phyloP scores from a whole-genome alignment of 2,797 vertebrate genomes.

The Xerus rutilus region DNA sequence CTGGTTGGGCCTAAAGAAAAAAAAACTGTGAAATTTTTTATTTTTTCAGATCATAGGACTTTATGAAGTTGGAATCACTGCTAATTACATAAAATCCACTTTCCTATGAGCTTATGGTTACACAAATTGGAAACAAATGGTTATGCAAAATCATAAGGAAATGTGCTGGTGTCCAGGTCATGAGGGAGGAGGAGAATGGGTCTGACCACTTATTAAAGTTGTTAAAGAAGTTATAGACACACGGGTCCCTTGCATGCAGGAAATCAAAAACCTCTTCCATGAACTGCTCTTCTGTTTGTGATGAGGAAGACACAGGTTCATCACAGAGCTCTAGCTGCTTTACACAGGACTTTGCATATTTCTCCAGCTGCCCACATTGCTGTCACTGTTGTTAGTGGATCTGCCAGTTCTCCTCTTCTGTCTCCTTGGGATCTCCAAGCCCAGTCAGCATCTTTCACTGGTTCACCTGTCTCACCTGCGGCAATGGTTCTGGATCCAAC shows the following conservation, averaged over 20 bases:
- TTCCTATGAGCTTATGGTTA: constrained; percentile 26
- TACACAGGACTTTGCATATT: constrained; percentile 89
- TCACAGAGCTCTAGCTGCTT: constrained; percentile 91
- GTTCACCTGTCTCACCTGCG: neutral
- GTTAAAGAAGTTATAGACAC: constrained; percentile 87
- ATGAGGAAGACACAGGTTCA: constrained; percentile 88
- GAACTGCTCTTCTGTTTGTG: constrained; percentile 90
- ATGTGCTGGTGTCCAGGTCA: neutral
- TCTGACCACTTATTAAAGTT: constrained; percentile 82
- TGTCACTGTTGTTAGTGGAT: constrained; percentile 90
- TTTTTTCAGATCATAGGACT: neutral
- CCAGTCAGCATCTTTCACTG: too few species aligned
- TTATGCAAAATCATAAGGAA: neutral
- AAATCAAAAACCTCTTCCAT: constrained; percentile 95
- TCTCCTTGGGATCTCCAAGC: too few species aligned
- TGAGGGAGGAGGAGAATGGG: constrained; percentile 47
- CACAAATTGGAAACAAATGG: constrained; percentile 56
- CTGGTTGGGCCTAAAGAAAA: neutral
- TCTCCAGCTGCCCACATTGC: constrained; percentile 90
- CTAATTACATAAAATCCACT: constrained; percentile 29
- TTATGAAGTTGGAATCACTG: constrained; percentile 63
- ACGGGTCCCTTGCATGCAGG: constrained; percentile 93
- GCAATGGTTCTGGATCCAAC: neutral
- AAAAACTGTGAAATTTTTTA: neutral
- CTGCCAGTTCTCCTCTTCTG: constrained; percentile 76